These are phyloP conservation scores for Zoanthus sansibaricus DNA, from an alignment of 92 coral and sea anemone genomes.

Conservation along the genomic window DNA sequence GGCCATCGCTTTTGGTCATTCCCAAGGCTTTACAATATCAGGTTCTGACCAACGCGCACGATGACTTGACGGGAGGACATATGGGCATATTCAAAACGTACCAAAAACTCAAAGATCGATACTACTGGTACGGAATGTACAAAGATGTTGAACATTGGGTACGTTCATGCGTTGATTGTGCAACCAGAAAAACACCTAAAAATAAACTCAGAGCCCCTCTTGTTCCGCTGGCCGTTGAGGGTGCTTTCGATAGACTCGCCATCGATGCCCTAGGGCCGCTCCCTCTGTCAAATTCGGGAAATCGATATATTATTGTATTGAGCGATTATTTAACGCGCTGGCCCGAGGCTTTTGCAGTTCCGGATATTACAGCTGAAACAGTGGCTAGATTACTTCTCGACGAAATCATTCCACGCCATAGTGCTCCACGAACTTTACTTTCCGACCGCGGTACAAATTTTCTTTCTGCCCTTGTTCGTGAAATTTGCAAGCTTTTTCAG, in stretches of 20 bases:
- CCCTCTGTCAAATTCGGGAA: constrained; percentile 62
- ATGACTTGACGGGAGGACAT: constrained; percentile 65
- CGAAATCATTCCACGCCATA: constrained; percentile 31
- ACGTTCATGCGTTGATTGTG: constrained; percentile 44
- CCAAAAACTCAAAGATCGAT: constrained; percentile 50
- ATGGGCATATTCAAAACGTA: constrained; percentile 67
- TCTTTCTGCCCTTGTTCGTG: constrained; percentile 2
- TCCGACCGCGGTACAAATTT: neutral
- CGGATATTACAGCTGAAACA: constrained; percentile 52
- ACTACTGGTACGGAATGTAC: constrained; percentile 65
- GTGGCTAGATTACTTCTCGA: constrained; percentile 27
- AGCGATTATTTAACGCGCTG: constrained; percentile 69
- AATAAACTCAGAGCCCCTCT: constrained; percentile 29
- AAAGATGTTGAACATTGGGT: constrained; percentile 62
- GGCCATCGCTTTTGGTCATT: constrained; percentile 48
- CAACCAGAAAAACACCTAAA: constrained; percentile 52
- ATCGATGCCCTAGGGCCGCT: constrained; percentile 70
- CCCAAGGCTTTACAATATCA: constrained; percentile 58
- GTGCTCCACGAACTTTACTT: constrained; percentile 30
- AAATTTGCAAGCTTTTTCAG: neutral
- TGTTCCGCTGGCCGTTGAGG: constrained; percentile 54
- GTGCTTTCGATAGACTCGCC: constrained; percentile 55
- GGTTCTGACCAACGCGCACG: constrained; percentile 63
- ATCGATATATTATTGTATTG: constrained; percentile 66
- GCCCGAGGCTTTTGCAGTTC: constrained; percentile 79